phyloP scores from a whole-genome alignment of 2,888 invertebrate genomes.

The Brachycybe producta region DNA sequence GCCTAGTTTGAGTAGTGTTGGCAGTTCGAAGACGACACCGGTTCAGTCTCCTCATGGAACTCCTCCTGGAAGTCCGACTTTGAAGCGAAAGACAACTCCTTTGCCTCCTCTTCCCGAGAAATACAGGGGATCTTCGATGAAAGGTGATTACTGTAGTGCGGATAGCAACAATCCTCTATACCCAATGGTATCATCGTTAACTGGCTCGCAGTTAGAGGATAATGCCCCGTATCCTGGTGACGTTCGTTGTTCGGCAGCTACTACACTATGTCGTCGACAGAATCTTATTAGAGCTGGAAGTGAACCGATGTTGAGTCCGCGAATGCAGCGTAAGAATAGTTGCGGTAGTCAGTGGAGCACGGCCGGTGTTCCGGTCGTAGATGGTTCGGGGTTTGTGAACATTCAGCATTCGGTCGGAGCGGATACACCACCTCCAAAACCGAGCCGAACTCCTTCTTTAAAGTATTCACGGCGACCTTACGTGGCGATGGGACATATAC shows the following conservation, averaged over 20 bases:
- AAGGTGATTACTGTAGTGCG: constrained; percentile 1
- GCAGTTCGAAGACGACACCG: constrained; percentile 16
- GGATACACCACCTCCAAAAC: constrained; percentile 35
- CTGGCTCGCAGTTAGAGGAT: background rate
- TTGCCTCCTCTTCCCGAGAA: constrained; percentile 14
- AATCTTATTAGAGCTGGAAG: constrained; percentile 46
- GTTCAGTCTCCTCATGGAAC: constrained; percentile 14
- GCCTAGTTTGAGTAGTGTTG: constrained; percentile 21
- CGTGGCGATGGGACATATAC: constrained; percentile 2
- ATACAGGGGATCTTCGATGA: background rate
- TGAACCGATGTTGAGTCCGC: constrained; percentile 44
- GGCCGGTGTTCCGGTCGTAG: background rate
- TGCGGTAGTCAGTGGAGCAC: constrained; percentile 30
- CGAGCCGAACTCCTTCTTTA: constrained; percentile 36
- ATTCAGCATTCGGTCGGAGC: background rate
- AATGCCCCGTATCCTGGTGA: background rate
- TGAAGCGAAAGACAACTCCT: constrained; percentile 8
- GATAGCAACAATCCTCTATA: constrained; percentile 2
- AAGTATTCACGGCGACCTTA: constrained; percentile 25
- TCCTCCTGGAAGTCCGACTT: constrained; percentile 16
- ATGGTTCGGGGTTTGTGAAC: background rate
- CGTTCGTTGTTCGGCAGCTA: background rate
- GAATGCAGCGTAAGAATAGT: constrained; percentile 42
- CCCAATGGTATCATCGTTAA: too few species aligned
- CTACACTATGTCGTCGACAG: too few species aligned